A percentile compares a stretch with the other conserved stretches of the same genome.
phyloP scores from a whole-genome alignment of 2,113 vertebrate genomes.

The Cheilinus undulatus region DNA sequence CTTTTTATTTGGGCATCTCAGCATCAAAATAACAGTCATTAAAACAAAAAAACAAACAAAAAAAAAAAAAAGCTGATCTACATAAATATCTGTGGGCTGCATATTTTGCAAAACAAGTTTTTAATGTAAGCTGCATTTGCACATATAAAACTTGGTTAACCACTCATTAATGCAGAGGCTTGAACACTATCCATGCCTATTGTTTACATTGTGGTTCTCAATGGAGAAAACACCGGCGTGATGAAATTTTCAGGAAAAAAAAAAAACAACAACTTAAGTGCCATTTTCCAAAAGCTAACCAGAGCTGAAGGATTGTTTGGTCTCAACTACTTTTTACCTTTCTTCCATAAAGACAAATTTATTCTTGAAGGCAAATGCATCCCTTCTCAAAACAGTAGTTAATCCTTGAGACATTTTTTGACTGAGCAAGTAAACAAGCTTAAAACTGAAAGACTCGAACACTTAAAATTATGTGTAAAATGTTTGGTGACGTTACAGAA shows the following conservation, averaged over 20 bases:
- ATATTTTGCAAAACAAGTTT: slow-evolving; percentile 25
- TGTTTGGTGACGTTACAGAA: not conserved
- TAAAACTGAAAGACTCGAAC: slow-evolving; percentile 13
- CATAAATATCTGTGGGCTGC: slow-evolving; percentile 29
- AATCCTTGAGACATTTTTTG: slow-evolving; percentile 8
- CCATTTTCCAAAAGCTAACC: slow-evolving; percentile 1
- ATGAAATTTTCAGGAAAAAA: not conserved
- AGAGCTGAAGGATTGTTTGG: not conserved
- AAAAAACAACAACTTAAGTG: not conserved
- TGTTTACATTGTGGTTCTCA: slow-evolving; percentile 41
- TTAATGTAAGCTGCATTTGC: slow-evolving; percentile 32
- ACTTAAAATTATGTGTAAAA: not conserved
- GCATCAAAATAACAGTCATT: slow-evolving; percentile 36
- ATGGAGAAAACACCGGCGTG: slow-evolving; percentile 27
- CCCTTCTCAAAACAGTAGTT: not conserved
- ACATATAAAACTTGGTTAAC: slow-evolving; percentile 35
- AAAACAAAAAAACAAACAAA: slow-evolving; percentile 36
- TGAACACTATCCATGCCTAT: slow-evolving; percentile 30
- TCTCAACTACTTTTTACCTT: not conserved
- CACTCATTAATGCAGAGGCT: slow-evolving; percentile 35
- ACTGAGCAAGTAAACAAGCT: slow-evolving; percentile 16
- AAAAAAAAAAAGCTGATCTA: slow-evolving; percentile 49
- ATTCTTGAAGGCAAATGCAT: slow-evolving; percentile 7
- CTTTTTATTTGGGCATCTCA: slow-evolving; percentile 62
- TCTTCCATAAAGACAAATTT: not conserved